phyloP scores from a whole-genome alignment of 1,140 invertebrate genomes.

The Carposina sasakii region DNA sequence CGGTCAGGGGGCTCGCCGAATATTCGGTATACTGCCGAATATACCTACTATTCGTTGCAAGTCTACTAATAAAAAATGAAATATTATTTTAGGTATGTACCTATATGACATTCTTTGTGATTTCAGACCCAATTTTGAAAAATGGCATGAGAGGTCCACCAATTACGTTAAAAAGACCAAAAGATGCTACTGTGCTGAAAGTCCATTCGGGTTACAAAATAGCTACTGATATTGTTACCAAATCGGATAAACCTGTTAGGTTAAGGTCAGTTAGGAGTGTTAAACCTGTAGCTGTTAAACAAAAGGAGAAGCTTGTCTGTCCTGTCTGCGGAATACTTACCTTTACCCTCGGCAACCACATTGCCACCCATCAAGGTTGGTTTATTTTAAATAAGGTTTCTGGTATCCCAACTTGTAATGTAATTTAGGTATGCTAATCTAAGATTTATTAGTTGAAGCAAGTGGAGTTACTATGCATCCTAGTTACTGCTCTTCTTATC shows the following conservation, averaged over 20 bases:
- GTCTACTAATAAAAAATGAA: too few species aligned
- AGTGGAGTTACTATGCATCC: too few species aligned
- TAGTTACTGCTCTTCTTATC: too few species aligned
- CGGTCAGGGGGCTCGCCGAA: too few species aligned
- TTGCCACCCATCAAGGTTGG: constrained; percentile 65
- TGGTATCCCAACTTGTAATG: too few species aligned
- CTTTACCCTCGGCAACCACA: constrained; percentile 59
- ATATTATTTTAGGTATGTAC: too few species aligned
- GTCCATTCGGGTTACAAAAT: constrained; percentile 42
- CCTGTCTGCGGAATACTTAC: constrained; percentile 67
- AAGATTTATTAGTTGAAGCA: too few species aligned
- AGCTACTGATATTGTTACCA: constrained; percentile 11
- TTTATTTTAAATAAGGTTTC: too few species aligned
- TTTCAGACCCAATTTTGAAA: constrained; percentile 55
- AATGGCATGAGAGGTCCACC: constrained; percentile 56
- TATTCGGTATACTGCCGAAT: too few species aligned
- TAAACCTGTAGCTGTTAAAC: constrained; percentile 34
- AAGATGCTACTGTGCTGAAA: constrained; percentile 58
- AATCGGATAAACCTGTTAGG: constrained; percentile 29
- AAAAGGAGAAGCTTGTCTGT: constrained; percentile 64
- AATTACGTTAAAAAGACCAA: constrained; percentile 55
- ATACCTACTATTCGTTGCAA: too few species aligned
- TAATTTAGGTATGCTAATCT: too few species aligned
- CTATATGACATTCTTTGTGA: constrained; percentile 9
- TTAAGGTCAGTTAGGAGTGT: constrained; percentile 29